Evolutionary conservation across 2,113 vertebrate species (phyloP).

Genomic region (Poecilia latipinna): DNA sequence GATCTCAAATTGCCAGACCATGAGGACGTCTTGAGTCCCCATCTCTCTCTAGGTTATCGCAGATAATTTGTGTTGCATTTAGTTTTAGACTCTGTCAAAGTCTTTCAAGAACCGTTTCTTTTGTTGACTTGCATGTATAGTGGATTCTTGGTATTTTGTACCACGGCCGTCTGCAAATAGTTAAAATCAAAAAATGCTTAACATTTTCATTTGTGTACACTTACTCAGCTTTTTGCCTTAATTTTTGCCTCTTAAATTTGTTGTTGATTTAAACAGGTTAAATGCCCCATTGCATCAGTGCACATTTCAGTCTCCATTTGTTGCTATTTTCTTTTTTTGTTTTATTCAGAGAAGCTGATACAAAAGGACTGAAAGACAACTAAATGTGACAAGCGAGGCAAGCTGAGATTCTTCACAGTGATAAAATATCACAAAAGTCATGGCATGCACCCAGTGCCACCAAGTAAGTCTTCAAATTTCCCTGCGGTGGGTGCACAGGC

Average conservation of each 20-base stretch:
- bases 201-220: not conserved
- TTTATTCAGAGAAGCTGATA: constrained; percentile 23
- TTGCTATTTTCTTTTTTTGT: not conserved
- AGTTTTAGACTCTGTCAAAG: no score
- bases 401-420: constrained; percentile 56
- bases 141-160: no score
- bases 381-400: constrained; percentile 52
- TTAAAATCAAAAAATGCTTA: no score
- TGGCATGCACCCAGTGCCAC: constrained; percentile 23
- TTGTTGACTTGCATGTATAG: no score
- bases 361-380: constrained; percentile 41
- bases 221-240: not conserved
- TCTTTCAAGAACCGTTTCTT: no score
- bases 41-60: no score
- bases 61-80: no score
- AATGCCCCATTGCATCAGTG: not conserved
- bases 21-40: no score
- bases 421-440: constrained; percentile 54
- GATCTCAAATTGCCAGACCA: no score
- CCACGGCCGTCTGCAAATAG: no score
- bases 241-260: not conserved
- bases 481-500: not conserved
- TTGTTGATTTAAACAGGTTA: not conserved
- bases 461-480: constrained; percentile 6
- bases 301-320: not conserved